Evolutionary conservation across 2,888 invertebrate species (phyloP), one percentile per base, ranked within the genome.

Genomic region (Tridacna gigas): DNA sequence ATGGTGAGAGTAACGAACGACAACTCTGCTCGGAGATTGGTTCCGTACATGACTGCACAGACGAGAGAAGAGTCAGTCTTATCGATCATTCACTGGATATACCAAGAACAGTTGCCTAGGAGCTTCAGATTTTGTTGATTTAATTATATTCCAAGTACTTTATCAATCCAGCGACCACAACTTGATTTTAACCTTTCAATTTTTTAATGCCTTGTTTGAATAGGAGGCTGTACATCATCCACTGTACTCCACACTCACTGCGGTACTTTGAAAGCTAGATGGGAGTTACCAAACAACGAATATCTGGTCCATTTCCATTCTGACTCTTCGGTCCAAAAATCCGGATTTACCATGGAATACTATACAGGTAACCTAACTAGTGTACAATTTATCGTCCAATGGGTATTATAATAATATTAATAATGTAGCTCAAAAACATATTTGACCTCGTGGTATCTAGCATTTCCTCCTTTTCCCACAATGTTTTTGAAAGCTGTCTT

Each of bases 281-380:
- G 86, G 86, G 83, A 86, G 45, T 37, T 86, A 9, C 37, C 78
- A 9, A 80, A 78, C 18, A 20, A 47, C 9, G 83, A 83, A 76
- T 80, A 80, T 76, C 86, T 86, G 25, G 76, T 86, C 9, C 86
- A 86, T 25, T 86, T 86, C 48, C 86, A 86, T 56, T 66, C 86
- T 0, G 86, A 86, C 69, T 48, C 67, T n/a, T 75, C 63, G 28
- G 73, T 86, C 13, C 65, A 80, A 37, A 74, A 80, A 26, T 25
- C 78, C 12, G 86, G 86, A 2, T 86, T 86, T 45, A 61, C 78
- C 4, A 75, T 86, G 71, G 60, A 83, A 9, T 78, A 83, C 47
- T 86, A n/a, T 45, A 22, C 75, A 25, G 80, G 86, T 86, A 82
- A 56, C 20, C 9, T 56, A 15, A 56, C 9, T 7, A 37, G 37